These are phyloP conservation scores for Araneus ventricosus DNA, from an alignment of 1,140 invertebrate species.

Conservation along the genomic window DNA sequence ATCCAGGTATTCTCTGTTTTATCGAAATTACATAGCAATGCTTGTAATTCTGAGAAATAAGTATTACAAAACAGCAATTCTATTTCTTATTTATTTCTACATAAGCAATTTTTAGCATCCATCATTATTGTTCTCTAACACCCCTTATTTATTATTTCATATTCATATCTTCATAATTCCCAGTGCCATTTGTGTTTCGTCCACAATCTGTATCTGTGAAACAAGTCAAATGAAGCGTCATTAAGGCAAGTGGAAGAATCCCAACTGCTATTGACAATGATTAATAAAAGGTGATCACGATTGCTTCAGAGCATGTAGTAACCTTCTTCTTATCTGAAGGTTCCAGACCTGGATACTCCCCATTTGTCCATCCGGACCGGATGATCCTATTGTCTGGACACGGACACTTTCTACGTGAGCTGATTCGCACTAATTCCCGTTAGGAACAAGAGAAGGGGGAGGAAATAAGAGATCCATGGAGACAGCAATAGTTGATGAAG, in stretches of 20 bases:
- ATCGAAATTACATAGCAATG: too few relatives aligned
- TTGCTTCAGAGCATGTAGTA: slow-evolving; percentile 49
- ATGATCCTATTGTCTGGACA: slow-evolving; percentile 73
- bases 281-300: slow-evolving; percentile 72
- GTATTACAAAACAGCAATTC: background rate
- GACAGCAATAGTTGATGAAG: slow-evolving; percentile 69
- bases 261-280: slow-evolving; percentile 59
- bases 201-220: background rate
- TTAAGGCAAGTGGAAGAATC: slow-evolving; percentile 57
- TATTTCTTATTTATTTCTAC: background rate
- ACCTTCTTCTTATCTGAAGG: slow-evolving; percentile 66
- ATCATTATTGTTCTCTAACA: background rate
- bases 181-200: background rate
- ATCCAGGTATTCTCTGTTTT: too few relatives aligned
- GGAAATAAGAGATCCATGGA: slow-evolving; percentile 71
- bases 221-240: slow-evolving; percentile 58
- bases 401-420: slow-evolving; percentile 73
- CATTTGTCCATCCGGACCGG: slow-evolving; percentile 72
- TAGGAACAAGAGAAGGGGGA: slow-evolving; percentile 60
- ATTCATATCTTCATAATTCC: background rate
- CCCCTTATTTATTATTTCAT: background rate
- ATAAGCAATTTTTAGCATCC: too few relatives aligned
- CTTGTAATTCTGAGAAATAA: too few relatives aligned
- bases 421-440: slow-evolving; percentile 68
- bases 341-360: slow-evolving; percentile 54